These are phyloP conservation scores for Podarcis lilfordi DNA, from an alignment of 2,797 vertebrate species.

Conservation along the genomic window DNA sequence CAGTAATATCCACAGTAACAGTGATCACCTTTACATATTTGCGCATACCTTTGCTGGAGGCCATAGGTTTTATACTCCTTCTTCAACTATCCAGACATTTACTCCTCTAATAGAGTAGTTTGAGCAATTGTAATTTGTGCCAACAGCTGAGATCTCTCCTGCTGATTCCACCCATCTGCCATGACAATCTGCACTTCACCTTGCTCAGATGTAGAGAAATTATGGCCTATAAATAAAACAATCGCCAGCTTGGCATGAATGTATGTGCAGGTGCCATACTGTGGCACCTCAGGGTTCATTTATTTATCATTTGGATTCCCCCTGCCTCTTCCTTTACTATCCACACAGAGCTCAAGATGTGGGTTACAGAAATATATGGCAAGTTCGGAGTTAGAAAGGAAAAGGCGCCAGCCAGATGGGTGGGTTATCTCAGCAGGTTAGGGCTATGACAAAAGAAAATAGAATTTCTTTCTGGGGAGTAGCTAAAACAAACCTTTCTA, in stretches of 20 bases:
- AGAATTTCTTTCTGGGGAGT: neutral
- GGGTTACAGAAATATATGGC: neutral
- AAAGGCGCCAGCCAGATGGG: no score
- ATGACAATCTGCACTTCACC: neutral
- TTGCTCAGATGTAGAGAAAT: neutral
- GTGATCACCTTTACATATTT: neutral
- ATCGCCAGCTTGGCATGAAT: neutral
- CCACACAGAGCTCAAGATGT: neutral
- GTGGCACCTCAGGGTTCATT: neutral
- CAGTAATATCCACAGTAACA: no score
- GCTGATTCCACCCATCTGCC: conserved; percentile 5
- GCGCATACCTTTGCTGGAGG: neutral
- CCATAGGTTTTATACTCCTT: neutral
- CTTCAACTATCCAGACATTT: neutral
- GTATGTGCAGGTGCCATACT: neutral
- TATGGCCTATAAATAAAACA: conserved; percentile 18
- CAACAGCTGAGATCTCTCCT: accelerated
- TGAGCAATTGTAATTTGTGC: neutral
- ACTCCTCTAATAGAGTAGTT: neutral
- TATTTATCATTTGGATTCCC: neutral
- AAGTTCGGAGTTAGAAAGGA: neutral
- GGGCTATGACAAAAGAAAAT: neutral
- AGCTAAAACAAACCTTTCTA: neutral
- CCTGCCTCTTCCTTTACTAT: neutral
- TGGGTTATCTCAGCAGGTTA: neutral